Conservation (phyloP, 2,888 invertebrate genomes). For the Orthosia cruda region DNA sequence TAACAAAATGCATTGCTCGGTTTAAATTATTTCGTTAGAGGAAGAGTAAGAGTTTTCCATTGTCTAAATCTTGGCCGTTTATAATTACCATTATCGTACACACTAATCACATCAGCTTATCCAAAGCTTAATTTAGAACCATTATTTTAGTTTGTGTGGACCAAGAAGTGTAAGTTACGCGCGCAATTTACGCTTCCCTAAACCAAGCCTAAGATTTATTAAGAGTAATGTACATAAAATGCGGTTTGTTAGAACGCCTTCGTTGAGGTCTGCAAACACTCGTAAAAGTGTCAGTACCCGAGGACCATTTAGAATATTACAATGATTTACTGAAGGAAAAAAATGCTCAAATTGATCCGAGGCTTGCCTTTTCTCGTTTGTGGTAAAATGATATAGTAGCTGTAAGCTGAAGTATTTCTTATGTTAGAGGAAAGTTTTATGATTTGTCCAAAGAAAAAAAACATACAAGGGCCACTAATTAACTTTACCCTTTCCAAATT, state of each 20-base stretch:
- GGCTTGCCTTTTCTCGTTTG: conserved; percentile 14
- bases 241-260: conserved; percentile 52
- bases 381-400: conserved; percentile 18
- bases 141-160: conserved; percentile 41
- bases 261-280: conserved; percentile 54
- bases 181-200: conserved; percentile 52
- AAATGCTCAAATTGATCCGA: conserved; percentile 25
- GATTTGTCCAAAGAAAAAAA: background rate
- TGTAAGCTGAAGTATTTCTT: conserved; percentile 14
- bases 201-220: conserved; percentile 62
- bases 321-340: conserved; percentile 55
- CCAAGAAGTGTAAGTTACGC: conserved; percentile 51
- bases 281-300: conserved; percentile 64
- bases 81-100: background rate
- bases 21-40: too few species aligned
- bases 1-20: too few species aligned
- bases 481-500: conserved; percentile 5
- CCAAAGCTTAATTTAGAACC: conserved; percentile 3
- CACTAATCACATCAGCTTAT: conserved; percentile 16
- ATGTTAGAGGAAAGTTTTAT: background rate
- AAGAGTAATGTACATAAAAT: conserved; percentile 60
- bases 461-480: background rate
- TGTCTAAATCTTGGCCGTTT: background rate
- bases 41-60: background rate
- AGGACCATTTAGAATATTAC: conserved; percentile 63